Evolutionary conservation across 2,113 vertebrate genomes (phyloP).

Genomic region (Oophaga pumilio): DNA sequence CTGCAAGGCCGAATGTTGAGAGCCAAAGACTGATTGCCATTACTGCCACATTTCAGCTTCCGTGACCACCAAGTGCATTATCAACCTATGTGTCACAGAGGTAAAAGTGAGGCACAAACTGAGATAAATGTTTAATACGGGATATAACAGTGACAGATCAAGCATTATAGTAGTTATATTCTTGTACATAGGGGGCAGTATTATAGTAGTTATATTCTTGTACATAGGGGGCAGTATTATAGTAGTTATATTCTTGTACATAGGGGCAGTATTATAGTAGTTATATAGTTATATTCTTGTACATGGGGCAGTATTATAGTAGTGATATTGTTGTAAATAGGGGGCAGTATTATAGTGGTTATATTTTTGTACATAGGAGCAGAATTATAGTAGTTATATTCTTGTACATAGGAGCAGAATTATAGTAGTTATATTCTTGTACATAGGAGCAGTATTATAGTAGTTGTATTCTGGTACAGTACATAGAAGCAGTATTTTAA

Average conservation of each 20-base stretch:
- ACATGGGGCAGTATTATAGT: background rate
- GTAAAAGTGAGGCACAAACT: background rate
- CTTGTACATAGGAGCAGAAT: background rate
- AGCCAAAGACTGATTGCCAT: slow-evolving; percentile 3
- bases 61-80: background rate
- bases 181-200: background rate
- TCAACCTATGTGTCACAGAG: background rate
- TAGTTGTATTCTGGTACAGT: background rate
- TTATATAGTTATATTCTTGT: slow-evolving; percentile 2
- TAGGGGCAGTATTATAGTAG: background rate
- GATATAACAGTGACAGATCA: background rate
- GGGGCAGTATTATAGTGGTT: background rate
- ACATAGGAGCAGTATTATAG: background rate
- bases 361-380: background rate
- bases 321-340: background rate
- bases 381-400: background rate
- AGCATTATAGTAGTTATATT: background rate
- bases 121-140: background rate
- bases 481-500: background rate
- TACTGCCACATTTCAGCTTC: background rate
- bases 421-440: background rate
- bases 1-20: background rate
- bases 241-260: background rate
- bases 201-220: slow-evolving; percentile 10
- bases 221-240: slow-evolving; percentile 3